Evolutionary conservation across 2,888 invertebrate species (phyloP), one percentile per base, ranked within the genome.

Genomic region (Caenorhabditis sinica): DNA sequence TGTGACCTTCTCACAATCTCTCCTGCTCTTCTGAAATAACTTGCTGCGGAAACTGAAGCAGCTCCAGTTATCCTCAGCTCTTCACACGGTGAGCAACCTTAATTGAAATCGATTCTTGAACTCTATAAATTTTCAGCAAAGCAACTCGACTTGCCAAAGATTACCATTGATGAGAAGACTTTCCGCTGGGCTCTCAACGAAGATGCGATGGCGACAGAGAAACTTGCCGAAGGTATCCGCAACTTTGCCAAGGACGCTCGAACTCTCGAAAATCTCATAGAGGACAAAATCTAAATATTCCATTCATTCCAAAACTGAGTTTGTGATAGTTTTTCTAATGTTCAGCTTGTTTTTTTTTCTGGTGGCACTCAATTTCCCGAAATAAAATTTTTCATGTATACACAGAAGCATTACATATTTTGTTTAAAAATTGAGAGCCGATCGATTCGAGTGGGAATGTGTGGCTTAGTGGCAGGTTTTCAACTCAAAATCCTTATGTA

Each of bases 181-280:
- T 99, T 99, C 95, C 96, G 98, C 90, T 99, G 97, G 97, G 95
- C 96, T 93, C 93, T 98, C 88, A 99, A 99, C 93, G 98, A 99
- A 93, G 98, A 99, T 93, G 96, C 96, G 93, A 99, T 99, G 99
- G 97, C 98, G 0, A 91, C 91, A 25, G 92, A 92, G 73, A 92
- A 92, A 75, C 87, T 92, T 36, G 96, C 97, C 0, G 98, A 98
- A 81, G 99, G 99, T 33, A 99, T 99, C 91, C 95, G 99, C 51
- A 97, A 97, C 93, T 99, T 99, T 94, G 97, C 97, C 11, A 96
- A 95, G 0, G 99, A 99, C 94, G 95, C 96, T 25, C 94, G 96
- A 74, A 97, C 97, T 94, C 94, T 99, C 87, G 94, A 95, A 88
- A 93, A 93, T 30, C 82, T 92, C 40, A 90, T 93, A 56, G 85